Evolutionary conservation across 1,140 invertebrate genomes (phyloP), one percentile per base, ranked within the genome.

Genomic region (Papilio polytes): DNA sequence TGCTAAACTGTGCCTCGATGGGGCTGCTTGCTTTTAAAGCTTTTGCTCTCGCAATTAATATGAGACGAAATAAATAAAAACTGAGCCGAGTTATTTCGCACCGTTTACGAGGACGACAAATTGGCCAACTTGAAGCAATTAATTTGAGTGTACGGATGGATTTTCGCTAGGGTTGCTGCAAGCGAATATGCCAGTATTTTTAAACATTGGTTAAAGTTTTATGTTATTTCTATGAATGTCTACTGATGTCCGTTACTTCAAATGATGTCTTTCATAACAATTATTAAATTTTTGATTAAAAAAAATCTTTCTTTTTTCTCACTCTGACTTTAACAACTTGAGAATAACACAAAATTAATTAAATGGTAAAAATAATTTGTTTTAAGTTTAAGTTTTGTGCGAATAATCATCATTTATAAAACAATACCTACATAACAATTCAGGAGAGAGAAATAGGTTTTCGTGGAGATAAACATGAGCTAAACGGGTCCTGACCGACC

Each of bases 401-500:
- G 26, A 26, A 26, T 1, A 26, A 26, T 26, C 2, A 26, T 26
- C 26, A 26, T 26, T 26, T 26, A 26, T 26, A 26, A 26, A 36
- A 36, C 31, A 36, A 36, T 36, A 36, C 31, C 2, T 48, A 3
- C 26, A 13, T 66, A 31, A 66, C 22, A 15, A 31, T 31, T 15
- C 56, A 78, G 76, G 76, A 59, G 10, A 22, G 26, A 77, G 22
- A 9, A 70, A 82, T 80, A 41, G 78, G 66, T 78, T 82, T 82
- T 78, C 72, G 46, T 78, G 36, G 73, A 78, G 91, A 94, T 92
- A 92, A 89, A 82, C 46, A 77, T 90, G 91, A 92, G 80, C 76
- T 82, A 90, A 84, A 77, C 83, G 86, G 85, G 86, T 87, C 63
- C 72, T 80, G 88, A 86, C 90, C 90, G 89, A 90, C 91, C 90